A percentile compares a stretch with the other conserved stretches of the same genome.
Conservation (phyloP, 1,140 invertebrate species). For the Halictus rubicundus region DNA sequence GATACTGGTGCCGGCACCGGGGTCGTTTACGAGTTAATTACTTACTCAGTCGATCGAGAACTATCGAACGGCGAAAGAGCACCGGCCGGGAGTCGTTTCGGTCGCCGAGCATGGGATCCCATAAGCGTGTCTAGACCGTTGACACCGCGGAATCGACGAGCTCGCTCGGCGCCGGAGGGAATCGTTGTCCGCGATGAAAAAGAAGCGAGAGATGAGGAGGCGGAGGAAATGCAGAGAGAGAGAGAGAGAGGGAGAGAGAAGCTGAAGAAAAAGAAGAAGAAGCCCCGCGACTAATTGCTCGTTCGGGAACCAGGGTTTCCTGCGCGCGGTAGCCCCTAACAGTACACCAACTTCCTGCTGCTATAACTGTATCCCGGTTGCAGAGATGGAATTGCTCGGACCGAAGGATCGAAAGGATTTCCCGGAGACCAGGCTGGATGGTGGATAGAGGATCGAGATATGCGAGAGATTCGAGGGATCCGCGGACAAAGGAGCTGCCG, state of each 20-base stretch:
- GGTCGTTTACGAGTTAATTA: conserved; percentile 37
- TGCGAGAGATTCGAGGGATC: background rate
- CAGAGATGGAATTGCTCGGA: background rate
- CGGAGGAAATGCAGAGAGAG: too few relatives aligned
- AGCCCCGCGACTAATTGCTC: background rate
- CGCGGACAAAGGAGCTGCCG: background rate
- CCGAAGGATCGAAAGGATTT: background rate
- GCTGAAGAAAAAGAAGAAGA: background rate
- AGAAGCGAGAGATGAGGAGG: too few relatives aligned
- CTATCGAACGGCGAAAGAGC: background rate
- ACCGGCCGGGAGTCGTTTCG: background rate
- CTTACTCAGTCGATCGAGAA: conserved; percentile 27
- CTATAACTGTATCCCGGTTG: background rate
- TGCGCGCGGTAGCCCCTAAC: background rate
- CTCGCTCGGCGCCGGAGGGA: background rate
- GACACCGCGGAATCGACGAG: background rate
- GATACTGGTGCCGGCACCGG: conserved; percentile 20
- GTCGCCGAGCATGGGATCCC: background rate
- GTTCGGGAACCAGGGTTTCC: background rate
- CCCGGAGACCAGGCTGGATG: too few relatives aligned
- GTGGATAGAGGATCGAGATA: too few relatives aligned
- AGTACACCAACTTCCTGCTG: background rate
- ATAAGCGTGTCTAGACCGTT: background rate
- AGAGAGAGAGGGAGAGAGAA: too few relatives aligned
- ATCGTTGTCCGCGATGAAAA: background rate